Conservation (phyloP, 2,888 invertebrate species). For the Synergus japonicus region DNA sequence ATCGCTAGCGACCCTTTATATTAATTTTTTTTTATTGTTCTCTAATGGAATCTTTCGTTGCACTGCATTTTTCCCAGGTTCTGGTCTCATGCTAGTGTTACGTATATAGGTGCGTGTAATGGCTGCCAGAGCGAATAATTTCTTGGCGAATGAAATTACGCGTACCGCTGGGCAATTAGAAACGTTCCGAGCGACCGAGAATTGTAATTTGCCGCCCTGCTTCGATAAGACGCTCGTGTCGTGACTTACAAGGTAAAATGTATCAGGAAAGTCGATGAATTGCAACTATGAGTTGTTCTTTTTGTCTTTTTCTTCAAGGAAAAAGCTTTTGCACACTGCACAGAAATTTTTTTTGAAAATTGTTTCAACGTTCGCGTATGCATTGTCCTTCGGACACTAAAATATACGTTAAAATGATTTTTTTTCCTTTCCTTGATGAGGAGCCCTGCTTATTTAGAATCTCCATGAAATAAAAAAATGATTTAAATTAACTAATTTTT, state of each 20-base stretch:
- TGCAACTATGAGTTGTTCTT: neutral
- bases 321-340: neutral
- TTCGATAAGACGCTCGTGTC: slow-evolving; percentile 36
- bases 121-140: slow-evolving; percentile 25
- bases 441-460: too few relatives aligned
- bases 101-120: slow-evolving; percentile 26
- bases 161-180: slow-evolving; percentile 32
- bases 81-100: slow-evolving; percentile 6
- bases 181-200: slow-evolving; percentile 27
- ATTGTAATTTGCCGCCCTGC: slow-evolving; percentile 26
- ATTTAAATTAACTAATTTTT: slow-evolving; percentile 33
- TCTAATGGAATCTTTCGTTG: slow-evolving; percentile 31
- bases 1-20: slow-evolving; percentile 13
- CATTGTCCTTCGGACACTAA: too few relatives aligned
- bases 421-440: too few relatives aligned
- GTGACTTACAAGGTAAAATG: slow-evolving; percentile 30
- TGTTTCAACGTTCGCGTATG: slow-evolving; percentile 34
- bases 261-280: slow-evolving; percentile 20
- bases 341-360: slow-evolving; percentile 43
- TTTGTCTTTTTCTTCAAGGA: neutral
- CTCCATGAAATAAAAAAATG: neutral
- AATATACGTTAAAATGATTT: too few relatives aligned
- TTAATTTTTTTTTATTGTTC: slow-evolving; percentile 22
- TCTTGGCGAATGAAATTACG: slow-evolving; percentile 33
- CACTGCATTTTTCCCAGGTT: neutral